Evolutionary conservation across 2,797 vertebrate species (phyloP), one percentile per base, ranked within the genome.

Genomic region (Numenius phaeopus): DNA sequence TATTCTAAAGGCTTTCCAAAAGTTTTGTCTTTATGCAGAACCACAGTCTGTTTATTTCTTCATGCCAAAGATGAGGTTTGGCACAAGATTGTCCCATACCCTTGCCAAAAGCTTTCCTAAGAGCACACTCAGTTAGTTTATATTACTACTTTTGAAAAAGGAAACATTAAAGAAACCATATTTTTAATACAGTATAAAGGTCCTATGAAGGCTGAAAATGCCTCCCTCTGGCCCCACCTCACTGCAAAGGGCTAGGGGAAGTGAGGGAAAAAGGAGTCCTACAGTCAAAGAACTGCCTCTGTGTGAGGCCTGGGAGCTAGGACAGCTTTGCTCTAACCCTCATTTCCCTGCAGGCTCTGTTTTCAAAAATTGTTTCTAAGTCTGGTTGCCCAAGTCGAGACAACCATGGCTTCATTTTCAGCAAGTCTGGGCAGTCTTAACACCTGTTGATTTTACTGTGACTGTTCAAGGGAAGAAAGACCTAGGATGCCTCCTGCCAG

Each of bases 71-170:
- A 73, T 69, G 95, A 75, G 87, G 82, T 94, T 96, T 90, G 94
- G 97, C 95, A 90, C 83, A 87, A 52, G 80, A 72, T 84, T 87
- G 76, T 61, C 47, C 54, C 59, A 12, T 87, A 82, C 47, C 44
- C 70, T 93, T 95, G 92, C 94, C 95, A 96, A 92, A 66, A 89
- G 91, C 94, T 96, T 95, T 94, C 96, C 95, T 84, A 92, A 96
- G 95, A 95, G 88, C 52, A 76, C 86, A 97, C 95, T 97, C 95
- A 94, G 90, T 94, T 93, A 97, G 96, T 97, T 97, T 96, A 97
- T 97, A 90, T 96, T 97, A 93, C 91, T 95, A 97, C 88, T 95
- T 97, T 96, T 91, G 91, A 90, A 95, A 96, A 95, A 97, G 94
- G 96, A 97, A 97, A 94, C 66, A 78, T 91, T 93, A 96, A 72